Evolutionary conservation across 2,113 vertebrate genomes (phyloP), one percentile per base, ranked within the genome.

Genomic region (Tetraodon nigroviridis): DNA sequence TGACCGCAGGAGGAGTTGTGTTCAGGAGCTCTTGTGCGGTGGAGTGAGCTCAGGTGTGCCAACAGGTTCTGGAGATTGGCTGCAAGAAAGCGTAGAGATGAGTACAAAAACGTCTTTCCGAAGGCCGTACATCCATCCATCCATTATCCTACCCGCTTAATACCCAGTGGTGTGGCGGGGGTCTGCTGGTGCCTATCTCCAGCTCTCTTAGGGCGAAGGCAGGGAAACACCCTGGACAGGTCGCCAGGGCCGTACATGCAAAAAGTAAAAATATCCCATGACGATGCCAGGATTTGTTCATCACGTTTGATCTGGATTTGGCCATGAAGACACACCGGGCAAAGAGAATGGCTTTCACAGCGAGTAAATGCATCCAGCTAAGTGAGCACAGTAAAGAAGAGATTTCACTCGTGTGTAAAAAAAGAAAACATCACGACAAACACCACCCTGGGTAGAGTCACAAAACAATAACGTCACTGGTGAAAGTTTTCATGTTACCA

Each of bases 21-120:
- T 58, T 72, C 65, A 57, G 58, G 51, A 65, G 48, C 63, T 64
- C 67, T 22, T 64, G 58, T 52, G 48, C 55, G 56, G 19, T 59
- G 46, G 55, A 56, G 56, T 61, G 79, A 76, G 70, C 75, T 81
- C 84, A 83, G 81, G 76, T 85, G 81, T 45, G 37, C 41, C 32
- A 29, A 32, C 18, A 55, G 48, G 41, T 58, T 70, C 11, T 37
- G 32, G 32, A 37, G 32, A 37, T 37, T 37, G 32, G 32, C 12
- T 37, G 65, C 56, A 22, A 41, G 58, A 41, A 80, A 81, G 64
- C 64, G 42, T 69, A 57, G 55, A 61, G 60, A 58, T 75, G 76
- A 73, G 69, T 58, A 67, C 47, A 45, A 47, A 63, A 73, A 49
- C 58, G 54, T 64, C 54, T 50, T n/a, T 54, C 51, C 47, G 44